These are phyloP conservation scores for Cyrtonyx montezumae DNA, from an alignment of 2,113 vertebrate genomes.

Conservation along the genomic window DNA sequence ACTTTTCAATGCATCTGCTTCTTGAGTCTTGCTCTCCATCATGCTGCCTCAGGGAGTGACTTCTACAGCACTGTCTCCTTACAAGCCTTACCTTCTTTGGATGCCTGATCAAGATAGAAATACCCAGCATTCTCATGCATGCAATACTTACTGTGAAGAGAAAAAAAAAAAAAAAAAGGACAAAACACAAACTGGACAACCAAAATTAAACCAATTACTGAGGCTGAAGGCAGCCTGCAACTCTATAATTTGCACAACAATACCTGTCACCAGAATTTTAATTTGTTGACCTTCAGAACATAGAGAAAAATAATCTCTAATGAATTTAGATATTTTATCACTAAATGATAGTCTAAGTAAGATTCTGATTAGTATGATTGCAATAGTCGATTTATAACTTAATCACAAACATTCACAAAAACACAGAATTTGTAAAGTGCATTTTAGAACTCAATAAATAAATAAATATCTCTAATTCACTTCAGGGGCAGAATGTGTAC, in stretches of 20 bases:
- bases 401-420: background rate
- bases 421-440: background rate
- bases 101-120: background rate
- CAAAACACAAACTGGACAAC: background rate
- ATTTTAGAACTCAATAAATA: conserved; percentile 33
- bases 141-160: background rate
- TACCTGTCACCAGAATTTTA: background rate
- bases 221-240: background rate
- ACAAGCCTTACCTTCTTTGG: background rate
- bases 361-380: rapidly evolving
- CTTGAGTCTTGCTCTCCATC: background rate
- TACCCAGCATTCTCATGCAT: rapidly evolving
- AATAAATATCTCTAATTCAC: background rate
- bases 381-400: conserved; percentile 1
- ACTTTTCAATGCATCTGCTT: background rate
- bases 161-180: background rate
- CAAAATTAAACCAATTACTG: background rate
- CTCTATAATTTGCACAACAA: background rate
- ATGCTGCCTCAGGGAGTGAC: background rate
- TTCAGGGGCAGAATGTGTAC: background rate
- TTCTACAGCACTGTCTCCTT: background rate
- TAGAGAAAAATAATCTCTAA: background rate
- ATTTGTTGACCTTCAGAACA: background rate
- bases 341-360: background rate
- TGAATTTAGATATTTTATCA: too few relatives aligned